Conservation (phyloP, 2,888 invertebrate genomes). For the Isoperla grammatica region DNA sequence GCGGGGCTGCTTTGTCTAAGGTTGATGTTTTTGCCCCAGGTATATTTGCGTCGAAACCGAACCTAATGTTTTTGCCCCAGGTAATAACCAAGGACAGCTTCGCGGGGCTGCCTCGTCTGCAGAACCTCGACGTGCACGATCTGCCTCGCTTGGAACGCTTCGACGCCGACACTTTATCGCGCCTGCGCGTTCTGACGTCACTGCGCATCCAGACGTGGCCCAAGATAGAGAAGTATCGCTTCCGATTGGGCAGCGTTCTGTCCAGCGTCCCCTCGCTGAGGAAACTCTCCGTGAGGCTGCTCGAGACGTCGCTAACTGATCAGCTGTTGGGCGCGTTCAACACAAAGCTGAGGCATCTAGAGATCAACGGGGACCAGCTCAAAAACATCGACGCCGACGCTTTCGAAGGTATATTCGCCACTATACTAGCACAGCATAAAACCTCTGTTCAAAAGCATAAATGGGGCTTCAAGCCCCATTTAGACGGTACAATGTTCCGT, state of each 20-base stretch:
- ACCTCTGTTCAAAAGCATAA: too few relatives aligned
- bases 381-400: conserved; percentile 71
- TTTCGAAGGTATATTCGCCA: conserved; percentile 65
- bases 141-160: conserved; percentile 66
- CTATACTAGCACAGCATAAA: too few relatives aligned
- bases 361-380: conserved; percentile 70
- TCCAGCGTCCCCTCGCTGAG: conserved; percentile 66
- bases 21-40: too few relatives aligned
- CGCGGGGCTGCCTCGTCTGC: conserved; percentile 61
- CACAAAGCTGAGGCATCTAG: conserved; percentile 70
- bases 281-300: conserved; percentile 68
- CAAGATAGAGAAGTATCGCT: conserved; percentile 53
- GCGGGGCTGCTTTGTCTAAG: conserved; percentile 62
- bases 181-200: conserved; percentile 64
- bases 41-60: too few relatives aligned
- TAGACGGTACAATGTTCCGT: too few relatives aligned
- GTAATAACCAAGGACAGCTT: conserved; percentile 67
- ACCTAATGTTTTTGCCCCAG: conserved; percentile 43
- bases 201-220: conserved; percentile 70
- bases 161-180: conserved; percentile 68
- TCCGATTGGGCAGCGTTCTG: conserved; percentile 47
- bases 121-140: conserved; percentile 68
- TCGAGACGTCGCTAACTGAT: conserved; percentile 65
- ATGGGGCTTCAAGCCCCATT: too few relatives aligned
- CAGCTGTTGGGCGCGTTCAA: conserved; percentile 73